These are phyloP conservation scores for Drosophila lacertosa DNA, from an alignment of 1,140 invertebrate species.

Conservation along the genomic window DNA sequence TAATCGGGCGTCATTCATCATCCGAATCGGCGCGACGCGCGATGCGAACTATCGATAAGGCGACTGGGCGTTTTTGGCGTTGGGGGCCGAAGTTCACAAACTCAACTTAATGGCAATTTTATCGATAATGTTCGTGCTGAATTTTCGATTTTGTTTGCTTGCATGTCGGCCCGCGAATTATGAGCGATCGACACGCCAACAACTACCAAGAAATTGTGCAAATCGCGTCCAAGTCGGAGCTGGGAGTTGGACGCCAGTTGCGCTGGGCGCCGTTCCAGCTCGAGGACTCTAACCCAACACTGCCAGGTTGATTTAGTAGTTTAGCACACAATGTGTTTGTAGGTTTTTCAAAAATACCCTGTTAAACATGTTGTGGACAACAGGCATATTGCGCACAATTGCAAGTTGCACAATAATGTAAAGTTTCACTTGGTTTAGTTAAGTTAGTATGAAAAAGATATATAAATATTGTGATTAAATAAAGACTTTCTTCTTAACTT, in stretches of 20 bases:
- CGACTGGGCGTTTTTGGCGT: constrained; percentile 5
- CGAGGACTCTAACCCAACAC: not conserved
- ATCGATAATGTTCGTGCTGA: constrained; percentile 83
- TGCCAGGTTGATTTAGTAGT: constrained; percentile 67
- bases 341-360: constrained; percentile 52
- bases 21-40: constrained; percentile 67
- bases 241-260: constrained; percentile 14
- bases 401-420: not conserved
- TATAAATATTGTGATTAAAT: too few species aligned
- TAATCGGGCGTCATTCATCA: constrained; percentile 79
- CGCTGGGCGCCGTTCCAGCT: constrained; percentile 6
- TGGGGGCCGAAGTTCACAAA: constrained; percentile 37
- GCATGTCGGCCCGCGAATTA: constrained; percentile 73
- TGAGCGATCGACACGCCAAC: constrained; percentile 80
- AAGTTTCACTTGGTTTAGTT: too few species aligned
- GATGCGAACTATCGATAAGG: constrained; percentile 80
- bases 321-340: constrained; percentile 81
- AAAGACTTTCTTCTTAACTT: too few species aligned
- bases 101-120: constrained; percentile 80
- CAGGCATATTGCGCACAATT: not conserved
- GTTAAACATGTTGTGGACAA: not conserved
- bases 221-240: constrained; percentile 39
- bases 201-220: constrained; percentile 69
- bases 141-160: constrained; percentile 83
- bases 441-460: too few species aligned